Evolutionary conservation across 2,113 vertebrate genomes (phyloP), one percentile per base, ranked within the genome.

Genomic region (Dasypus novemcinctus): DNA sequence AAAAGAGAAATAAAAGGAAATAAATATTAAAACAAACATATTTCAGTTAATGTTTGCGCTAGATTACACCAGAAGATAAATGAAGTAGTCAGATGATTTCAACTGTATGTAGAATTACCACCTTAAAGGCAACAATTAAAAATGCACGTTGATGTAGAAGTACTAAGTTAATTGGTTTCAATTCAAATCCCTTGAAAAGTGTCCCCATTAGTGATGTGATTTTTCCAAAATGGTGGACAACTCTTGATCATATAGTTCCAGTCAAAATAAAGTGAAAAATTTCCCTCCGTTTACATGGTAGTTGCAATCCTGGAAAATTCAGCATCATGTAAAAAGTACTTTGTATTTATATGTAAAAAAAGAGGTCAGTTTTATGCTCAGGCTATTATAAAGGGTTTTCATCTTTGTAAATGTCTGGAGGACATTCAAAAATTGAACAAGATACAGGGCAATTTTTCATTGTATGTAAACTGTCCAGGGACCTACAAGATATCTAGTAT

Each of bases 391-490:
- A 83, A 38, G 20, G 17, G 25, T 63, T 85, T 80, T 94, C 9
- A 84, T 78, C 41, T 69, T 25, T 49, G 49, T 72, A 13, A 63
- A 18, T 66, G 20, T 87, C 84, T 83, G 43, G 36, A 90, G 49
- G 87, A 43, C 38, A 94, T 86, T 89, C 23, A 76, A 31, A 93
- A 57, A 25, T 66, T 88, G 64, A 71, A 81, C n/a, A 71, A n/a
- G 66, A 69, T 71, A 5, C 31, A 46, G 78, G 49, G 69, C 36
- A 84, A 46, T 61, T 76, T 7, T 31, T 84, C 31, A 80, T 38
- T 88, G 25, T 14, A 31, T 38, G 0, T 69, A 63, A 90, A 66
- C 33, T 88, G 7, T 31, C 64, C 29, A 61, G 10, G 49, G 31
- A 57, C 59, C 59, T 80, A 25, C 9, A 31, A 80, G 41, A n/a